Evolutionary conservation across 2,888 invertebrate species (phyloP), one percentile per base, ranked within the genome.

Genomic region (Trichopoda pennipes): DNA sequence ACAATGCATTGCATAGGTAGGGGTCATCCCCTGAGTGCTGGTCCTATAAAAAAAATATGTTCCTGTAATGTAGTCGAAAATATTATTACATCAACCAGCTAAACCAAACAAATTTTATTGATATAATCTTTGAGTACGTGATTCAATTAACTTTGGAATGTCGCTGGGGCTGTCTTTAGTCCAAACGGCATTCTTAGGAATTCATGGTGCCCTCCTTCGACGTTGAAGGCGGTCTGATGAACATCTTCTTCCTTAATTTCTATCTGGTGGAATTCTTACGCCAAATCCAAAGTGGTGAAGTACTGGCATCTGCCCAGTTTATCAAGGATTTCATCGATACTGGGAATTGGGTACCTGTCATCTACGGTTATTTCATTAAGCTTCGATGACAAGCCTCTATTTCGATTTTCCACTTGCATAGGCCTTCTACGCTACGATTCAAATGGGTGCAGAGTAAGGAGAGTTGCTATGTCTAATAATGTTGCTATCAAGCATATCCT

Each of bases 261-360:
- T 17, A 85, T 84, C 63, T 85, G 86, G 17, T 85, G 81, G 61
- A 84, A 85, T 16, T 83, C 83, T 28, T 81, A 83, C 4, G 74
- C 76, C 0, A 85, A n/a, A 44, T 85, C 82, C 3, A 84, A n/a
- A 3, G 83, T 83, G 4, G 84, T 74, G 38, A 83, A 83, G 49
- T 85, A 85, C 14, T 69, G 70, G 7, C 51, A 55, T 61, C 64
- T 72, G 9, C 68, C 76, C 19, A 81, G n/a, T 60, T 80, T 80
- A n/a, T 81, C 81, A 7, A 72, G 51, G 6, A 80, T 80, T 16
- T 80, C 75, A 19, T 76, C 72, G 4, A 80, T 81, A 14, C 73
- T 77, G 9, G 72, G 76, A 3, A 76, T 76, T 12, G 73, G 77
- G 42, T 73, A 81, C 14, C 28, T 60, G 42, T 81, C 72, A 7